A percentile compares a stretch with the other conserved stretches of the same genome.
These are phyloP conservation scores for Neoarius graeffei DNA, from an alignment of 2,113 vertebrate genomes.

Conservation along the genomic window DNA sequence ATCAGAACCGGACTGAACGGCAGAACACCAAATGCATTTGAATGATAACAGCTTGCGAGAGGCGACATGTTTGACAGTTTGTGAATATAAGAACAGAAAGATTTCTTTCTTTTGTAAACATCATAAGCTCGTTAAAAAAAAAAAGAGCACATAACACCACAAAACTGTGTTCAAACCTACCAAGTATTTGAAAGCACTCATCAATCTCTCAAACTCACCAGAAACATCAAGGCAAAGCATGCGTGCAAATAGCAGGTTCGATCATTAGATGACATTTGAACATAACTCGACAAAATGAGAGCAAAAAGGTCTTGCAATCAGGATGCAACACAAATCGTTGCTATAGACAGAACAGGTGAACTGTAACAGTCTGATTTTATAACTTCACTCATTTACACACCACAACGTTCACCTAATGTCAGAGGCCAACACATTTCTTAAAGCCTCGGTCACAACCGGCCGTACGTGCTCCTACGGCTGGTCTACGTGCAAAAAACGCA, in stretches of 20 bases:
- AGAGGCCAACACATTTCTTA: neutral
- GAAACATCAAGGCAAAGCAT: neutral
- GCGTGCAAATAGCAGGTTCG: too few relatives aligned
- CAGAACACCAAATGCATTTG: neutral
- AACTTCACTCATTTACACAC: neutral
- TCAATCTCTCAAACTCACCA: neutral
- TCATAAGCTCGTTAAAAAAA: neutral
- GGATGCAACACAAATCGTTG: neutral
- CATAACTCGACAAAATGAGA: neutral
- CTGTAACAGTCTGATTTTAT: neutral
- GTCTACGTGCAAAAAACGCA: too few relatives aligned
- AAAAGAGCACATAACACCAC: neutral
- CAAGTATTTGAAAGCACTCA: neutral
- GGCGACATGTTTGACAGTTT: neutral
- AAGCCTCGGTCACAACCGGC: too few relatives aligned
- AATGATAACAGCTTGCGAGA: neutral
- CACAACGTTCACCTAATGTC: neutral
- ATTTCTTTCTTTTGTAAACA: neutral
- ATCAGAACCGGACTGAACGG: constrained; percentile 25
- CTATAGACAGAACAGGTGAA: neutral
- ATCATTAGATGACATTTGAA: neutral
- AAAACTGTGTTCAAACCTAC: neutral
- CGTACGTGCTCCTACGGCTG: too few relatives aligned
- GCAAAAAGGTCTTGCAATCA: neutral
- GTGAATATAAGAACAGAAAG: neutral